phyloP scores from a whole-genome alignment of 2,888 invertebrate species.

The Stenchaetothrips biformis region DNA sequence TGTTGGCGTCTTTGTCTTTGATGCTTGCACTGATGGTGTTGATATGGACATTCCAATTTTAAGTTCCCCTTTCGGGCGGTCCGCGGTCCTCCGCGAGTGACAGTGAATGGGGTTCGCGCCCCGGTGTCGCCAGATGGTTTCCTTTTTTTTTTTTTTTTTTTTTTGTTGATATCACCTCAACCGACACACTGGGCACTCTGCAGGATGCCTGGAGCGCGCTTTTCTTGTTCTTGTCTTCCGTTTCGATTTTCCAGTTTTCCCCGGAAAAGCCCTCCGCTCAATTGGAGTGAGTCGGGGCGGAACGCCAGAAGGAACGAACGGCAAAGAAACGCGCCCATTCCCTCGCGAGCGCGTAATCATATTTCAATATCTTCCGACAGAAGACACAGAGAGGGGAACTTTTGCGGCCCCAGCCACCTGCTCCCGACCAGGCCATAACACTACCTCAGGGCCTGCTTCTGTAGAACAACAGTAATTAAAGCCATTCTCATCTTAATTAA shows the following conservation, averaged over 20 bases:
- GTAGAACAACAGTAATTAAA: constrained; percentile 22
- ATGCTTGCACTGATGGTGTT: background rate
- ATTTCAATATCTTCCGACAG: background rate
- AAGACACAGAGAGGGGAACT: background rate
- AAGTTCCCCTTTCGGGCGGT: background rate
- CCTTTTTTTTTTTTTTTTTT: too few species aligned
- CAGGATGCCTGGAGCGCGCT: too few species aligned
- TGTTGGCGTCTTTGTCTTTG: background rate
- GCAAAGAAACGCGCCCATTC: too few species aligned
- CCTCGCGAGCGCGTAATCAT: background rate
- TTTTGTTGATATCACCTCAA: too few species aligned
- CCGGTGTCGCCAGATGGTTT: too few species aligned
- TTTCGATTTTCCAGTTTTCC: background rate
- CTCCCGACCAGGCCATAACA: background rate
- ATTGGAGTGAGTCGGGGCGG: background rate
- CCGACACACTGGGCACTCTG: too few species aligned
- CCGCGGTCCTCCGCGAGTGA: background rate
- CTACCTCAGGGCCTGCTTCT: background rate
- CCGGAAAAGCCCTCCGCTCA: background rate
- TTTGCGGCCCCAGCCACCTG: background rate
- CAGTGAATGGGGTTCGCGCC: too few species aligned
- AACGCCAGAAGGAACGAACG: background rate
- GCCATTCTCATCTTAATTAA: constrained; percentile 24
- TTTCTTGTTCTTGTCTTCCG: too few species aligned
- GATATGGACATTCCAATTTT: constrained; percentile 23